Base-by-base conservation (phyloP, 2,888 invertebrate species). In the Caenorhabditis wallacei region DNA sequence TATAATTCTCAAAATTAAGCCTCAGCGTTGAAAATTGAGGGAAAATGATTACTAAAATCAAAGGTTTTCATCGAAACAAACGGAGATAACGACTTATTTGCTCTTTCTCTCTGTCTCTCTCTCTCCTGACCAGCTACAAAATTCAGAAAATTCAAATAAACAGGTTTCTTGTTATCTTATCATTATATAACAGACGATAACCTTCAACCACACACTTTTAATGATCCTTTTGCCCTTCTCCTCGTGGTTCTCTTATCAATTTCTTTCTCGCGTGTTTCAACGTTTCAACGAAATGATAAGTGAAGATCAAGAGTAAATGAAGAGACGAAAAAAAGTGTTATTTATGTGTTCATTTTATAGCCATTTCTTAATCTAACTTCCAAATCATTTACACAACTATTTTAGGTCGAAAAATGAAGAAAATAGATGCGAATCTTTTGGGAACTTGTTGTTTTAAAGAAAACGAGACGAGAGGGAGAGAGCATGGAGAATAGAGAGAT, bases 161-260 rank as follows among this genome's bases (percentile, higher is more conserved):
- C 64, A 48, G 66, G 66, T 66, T 53, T 35, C 18, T 46, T 20
- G 20, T 20, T 57, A 57, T 66, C 26, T 53, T 53, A n/a, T 35
- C 40, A 30, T 13, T 57, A 30, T 54, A 51, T 11, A 54, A 56
- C 68, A 61, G 30, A 43, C 11, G 22, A 26, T 51, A 48, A 76
- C 51, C 59, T 43, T 54, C 53, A 68, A 56, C 43, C 43, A 13
- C 43, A 43, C 46, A 48, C 56, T 56, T 76, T 76, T 69, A 76
- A 76, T 76, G 59, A 37, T 74, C 48, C 48, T 66, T 66, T 75
- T 75, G 75, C 75, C 75, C 75, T 75, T 75, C 66, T 22, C 75
- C 75, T 75, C 75, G 75, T 75, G 75, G 74, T 40, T 26, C 30
- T 51, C 48, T 64, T 51, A 51, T 64, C 46, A 71, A 4, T 57